Conservation (phyloP, 2,113 vertebrate genomes). For the Actenoides lindsayi region DNA sequence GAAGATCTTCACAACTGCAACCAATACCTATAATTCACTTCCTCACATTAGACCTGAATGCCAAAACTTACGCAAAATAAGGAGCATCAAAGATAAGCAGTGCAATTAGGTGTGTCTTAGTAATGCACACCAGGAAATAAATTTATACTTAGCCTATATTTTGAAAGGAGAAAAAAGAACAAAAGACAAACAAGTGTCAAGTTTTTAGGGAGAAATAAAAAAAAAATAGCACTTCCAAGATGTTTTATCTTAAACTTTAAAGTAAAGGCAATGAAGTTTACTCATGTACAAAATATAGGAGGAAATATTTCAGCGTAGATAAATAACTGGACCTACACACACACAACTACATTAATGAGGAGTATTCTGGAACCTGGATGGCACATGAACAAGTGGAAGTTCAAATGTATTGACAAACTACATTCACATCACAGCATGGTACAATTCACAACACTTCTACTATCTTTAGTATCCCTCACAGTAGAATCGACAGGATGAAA, state of each 20-base stretch:
- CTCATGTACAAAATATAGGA: background rate
- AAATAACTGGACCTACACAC: background rate
- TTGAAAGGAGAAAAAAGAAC: background rate
- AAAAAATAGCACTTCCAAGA: background rate
- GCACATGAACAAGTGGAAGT: fast-evolving
- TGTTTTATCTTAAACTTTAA: background rate
- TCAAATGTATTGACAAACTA: background rate
- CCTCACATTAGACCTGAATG: background rate
- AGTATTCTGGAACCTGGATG: background rate
- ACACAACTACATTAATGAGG: background rate
- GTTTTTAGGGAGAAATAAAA: background rate
- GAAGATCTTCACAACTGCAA: background rate
- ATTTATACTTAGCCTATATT: background rate
- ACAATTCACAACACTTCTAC: background rate
- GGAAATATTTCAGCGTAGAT: background rate
- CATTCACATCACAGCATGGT: background rate
- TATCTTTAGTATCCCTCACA: background rate
- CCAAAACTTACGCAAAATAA: background rate
- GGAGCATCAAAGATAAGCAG: background rate
- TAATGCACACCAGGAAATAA: background rate
- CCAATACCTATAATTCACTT: background rate
- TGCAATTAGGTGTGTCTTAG: background rate
- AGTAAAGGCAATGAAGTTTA: background rate
- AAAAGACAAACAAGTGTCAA: background rate
- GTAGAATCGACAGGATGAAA: background rate